These are phyloP conservation scores for Apamea epomidion DNA, from an alignment of 2,888 invertebrate genomes.

Conservation along the genomic window DNA sequence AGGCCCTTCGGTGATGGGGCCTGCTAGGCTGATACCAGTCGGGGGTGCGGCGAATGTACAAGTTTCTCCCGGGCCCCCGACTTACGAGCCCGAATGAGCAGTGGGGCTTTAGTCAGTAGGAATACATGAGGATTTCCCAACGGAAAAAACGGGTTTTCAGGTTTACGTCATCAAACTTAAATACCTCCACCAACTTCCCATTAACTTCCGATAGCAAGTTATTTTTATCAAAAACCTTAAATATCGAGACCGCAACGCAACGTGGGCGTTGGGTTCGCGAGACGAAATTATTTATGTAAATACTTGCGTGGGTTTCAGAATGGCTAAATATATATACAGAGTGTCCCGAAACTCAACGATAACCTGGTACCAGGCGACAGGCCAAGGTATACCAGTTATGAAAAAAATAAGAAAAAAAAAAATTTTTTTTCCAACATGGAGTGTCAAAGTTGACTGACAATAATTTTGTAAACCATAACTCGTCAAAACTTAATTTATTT, in stretches of 20 bases:
- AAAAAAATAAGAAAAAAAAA: too few relatives aligned
- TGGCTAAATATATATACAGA: too few relatives aligned
- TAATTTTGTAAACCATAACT: too few relatives aligned
- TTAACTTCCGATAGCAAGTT: neutral
- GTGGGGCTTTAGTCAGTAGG: neutral
- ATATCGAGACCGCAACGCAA: conserved; percentile 32
- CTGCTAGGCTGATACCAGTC: neutral
- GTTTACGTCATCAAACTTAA: neutral
- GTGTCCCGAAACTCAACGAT: too few relatives aligned
- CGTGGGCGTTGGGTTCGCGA: conserved; percentile 25
- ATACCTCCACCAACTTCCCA: neutral
- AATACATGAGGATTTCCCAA: neutral
- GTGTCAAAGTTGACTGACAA: too few relatives aligned
- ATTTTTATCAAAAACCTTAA: conserved; percentile 31
- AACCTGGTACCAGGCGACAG: too few relatives aligned
- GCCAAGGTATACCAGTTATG: too few relatives aligned
- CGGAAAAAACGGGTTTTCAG: neutral
- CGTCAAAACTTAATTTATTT: too few relatives aligned
- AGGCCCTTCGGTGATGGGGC: neutral
- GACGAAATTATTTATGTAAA: conserved; percentile 34
- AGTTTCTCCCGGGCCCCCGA: neutral
- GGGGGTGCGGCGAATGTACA: too few relatives aligned
- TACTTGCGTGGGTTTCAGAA: conserved; percentile 33
- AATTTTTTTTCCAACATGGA: too few relatives aligned
- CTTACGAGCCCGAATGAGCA: too few relatives aligned